A percentile compares a stretch with the other conserved stretches of the same genome.
These are phyloP conservation scores for Acleris sparsana DNA, from an alignment of 2,888 invertebrate genomes.

Conservation along the genomic window DNA sequence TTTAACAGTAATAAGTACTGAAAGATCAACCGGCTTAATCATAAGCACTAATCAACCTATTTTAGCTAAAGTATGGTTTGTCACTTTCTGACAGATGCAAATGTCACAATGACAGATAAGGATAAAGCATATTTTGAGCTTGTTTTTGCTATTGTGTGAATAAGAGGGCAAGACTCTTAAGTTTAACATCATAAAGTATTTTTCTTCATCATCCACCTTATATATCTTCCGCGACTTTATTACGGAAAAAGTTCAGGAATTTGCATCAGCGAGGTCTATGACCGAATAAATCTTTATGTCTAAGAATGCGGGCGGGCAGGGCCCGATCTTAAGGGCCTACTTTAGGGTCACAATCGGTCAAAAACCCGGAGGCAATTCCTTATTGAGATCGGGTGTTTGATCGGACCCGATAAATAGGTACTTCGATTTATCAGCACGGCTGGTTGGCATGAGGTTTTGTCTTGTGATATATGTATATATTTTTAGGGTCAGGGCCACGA, in stretches of 20 bases:
- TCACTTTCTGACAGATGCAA: too few relatives aligned
- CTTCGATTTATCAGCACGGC: not conserved
- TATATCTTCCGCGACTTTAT: not conserved
- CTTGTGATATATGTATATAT: conserved; percentile 4
- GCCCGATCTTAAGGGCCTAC: not conserved
- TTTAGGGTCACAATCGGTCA: not conserved
- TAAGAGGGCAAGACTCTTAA: too few relatives aligned
- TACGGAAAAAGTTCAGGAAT: not conserved
- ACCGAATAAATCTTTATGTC: conserved; percentile 1
- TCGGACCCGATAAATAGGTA: conserved; percentile 2
- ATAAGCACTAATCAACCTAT: too few relatives aligned
- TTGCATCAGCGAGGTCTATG: not conserved
- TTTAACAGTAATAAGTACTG: too few relatives aligned
- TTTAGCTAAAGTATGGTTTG: too few relatives aligned
- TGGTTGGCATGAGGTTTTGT: conserved; percentile 14
- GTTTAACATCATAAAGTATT: too few relatives aligned
- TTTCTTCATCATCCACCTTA: not conserved
- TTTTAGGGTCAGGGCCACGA: not conserved
- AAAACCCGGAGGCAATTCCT: conserved; percentile 4
- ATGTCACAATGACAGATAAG: too few relatives aligned
- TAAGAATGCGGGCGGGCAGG: not conserved
- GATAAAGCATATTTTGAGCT: too few relatives aligned
- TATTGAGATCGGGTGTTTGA: conserved; percentile 15
- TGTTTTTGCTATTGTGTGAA: too few relatives aligned
- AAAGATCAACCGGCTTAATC: too few relatives aligned